Conservation (phyloP, 2,113 vertebrate species). For the Glaucidium brasilianum region DNA sequence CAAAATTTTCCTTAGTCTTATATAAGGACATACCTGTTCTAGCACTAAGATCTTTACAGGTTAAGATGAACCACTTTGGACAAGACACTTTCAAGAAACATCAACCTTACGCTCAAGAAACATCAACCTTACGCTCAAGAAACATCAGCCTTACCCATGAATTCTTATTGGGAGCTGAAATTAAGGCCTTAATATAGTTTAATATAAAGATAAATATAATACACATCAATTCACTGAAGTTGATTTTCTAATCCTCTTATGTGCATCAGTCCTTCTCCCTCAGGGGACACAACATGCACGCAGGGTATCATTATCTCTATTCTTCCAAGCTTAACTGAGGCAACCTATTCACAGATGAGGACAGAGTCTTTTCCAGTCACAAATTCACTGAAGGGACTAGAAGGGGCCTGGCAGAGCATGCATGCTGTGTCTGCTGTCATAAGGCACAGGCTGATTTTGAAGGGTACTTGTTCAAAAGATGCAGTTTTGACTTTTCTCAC, state of each 20-base stretch:
- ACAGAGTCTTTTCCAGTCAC: background rate
- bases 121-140: background rate
- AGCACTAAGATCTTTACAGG: background rate
- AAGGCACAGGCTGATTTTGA: background rate
- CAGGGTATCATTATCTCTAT: background rate
- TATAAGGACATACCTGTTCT: background rate
- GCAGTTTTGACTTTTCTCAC: background rate
- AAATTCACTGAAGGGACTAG: background rate
- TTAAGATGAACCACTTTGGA: background rate
- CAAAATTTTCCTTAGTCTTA: background rate
- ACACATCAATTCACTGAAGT: background rate
- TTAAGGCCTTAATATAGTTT: background rate
- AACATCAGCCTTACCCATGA: background rate
- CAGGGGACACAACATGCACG: background rate
- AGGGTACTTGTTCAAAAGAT: background rate
- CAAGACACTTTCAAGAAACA: background rate
- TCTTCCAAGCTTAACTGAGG: background rate
- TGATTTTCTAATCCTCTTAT: slow-evolving; percentile 25
- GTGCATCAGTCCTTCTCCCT: background rate
- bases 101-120: background rate
- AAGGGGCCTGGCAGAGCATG: rapidly evolving
- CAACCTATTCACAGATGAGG: background rate
- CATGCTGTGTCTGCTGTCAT: background rate
- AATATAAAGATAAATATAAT: background rate
- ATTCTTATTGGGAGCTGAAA: background rate